phyloP scores from a whole-genome alignment of 1,140 invertebrate genomes.

The Planococcus citri region DNA sequence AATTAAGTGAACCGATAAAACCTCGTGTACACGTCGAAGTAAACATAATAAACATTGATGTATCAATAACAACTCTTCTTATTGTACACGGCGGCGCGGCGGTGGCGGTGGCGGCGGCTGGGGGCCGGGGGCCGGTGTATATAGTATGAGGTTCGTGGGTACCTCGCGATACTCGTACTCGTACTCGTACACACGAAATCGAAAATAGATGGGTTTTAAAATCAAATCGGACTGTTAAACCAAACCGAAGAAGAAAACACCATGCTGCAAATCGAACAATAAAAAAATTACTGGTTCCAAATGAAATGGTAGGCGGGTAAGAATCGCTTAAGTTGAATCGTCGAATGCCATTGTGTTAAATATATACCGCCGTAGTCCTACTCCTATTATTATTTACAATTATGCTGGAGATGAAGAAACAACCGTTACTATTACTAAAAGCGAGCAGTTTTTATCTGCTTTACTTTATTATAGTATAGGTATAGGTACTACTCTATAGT shows the following conservation, averaged over 20 bases:
- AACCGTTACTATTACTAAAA: neutral
- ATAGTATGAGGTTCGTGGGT: too few species aligned
- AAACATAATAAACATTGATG: too few species aligned
- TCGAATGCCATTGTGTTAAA: constrained; percentile 20
- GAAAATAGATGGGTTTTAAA: neutral
- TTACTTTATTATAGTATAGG: neutral
- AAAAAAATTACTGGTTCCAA: constrained; percentile 20
- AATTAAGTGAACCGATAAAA: too few species aligned
- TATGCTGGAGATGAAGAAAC: neutral
- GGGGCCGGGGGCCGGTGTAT: too few species aligned
- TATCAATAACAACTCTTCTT: too few species aligned
- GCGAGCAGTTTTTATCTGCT: constrained; percentile 16
- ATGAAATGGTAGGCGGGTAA: constrained; percentile 16
- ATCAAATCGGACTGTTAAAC: too few species aligned
- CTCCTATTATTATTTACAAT: constrained; percentile 19
- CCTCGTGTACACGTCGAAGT: too few species aligned
- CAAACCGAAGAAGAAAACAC: neutral
- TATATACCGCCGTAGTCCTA: constrained; percentile 15
- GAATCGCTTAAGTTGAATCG: constrained; percentile 15
- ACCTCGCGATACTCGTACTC: too few species aligned
- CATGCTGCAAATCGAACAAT: constrained; percentile 14
- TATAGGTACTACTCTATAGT: too few species aligned
- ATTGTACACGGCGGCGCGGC: too few species aligned
- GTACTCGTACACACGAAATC: neutral
- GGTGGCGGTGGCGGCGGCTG: too few species aligned